These are phyloP conservation scores for Hipposideros armiger DNA, from an alignment of 2,113 vertebrate genomes.

Conservation along the genomic window DNA sequence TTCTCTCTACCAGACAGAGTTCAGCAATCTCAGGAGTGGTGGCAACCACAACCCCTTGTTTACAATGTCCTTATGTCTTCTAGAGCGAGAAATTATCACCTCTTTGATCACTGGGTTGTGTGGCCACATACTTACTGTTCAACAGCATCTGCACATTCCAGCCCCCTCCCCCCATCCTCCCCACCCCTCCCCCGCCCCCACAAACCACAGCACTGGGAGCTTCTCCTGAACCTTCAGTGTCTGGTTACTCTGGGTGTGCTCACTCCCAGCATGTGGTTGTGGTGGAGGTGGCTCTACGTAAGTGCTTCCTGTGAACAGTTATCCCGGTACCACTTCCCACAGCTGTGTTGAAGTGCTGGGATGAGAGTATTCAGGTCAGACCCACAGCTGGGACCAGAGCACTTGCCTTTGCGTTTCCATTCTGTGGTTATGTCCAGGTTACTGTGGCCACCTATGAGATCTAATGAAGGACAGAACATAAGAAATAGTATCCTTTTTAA, in stretches of 20 bases:
- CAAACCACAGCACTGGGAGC: background rate
- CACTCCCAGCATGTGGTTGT: background rate
- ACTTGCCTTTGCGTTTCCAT: background rate
- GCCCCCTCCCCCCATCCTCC: accelerated
- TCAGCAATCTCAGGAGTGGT: background rate
- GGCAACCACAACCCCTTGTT: background rate
- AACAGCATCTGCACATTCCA: background rate
- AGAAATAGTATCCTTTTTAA: background rate
- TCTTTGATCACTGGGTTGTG: background rate
- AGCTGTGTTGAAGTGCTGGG: background rate
- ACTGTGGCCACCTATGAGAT: background rate
- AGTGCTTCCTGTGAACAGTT: background rate
- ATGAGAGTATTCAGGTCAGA: background rate
- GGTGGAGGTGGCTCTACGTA: background rate
- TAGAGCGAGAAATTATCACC: background rate
- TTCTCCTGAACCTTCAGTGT: background rate
- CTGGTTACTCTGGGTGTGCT: background rate
- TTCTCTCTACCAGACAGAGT: background rate
- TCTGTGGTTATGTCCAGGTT: background rate
- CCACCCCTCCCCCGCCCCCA: accelerated
- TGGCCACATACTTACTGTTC: too few relatives aligned
- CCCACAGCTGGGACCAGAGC: background rate
- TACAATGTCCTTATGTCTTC: background rate
- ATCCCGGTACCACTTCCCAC: background rate
- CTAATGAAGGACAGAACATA: background rate